phyloP scores from a whole-genome alignment of 1,140 invertebrate species.

The Diprion similis region DNA sequence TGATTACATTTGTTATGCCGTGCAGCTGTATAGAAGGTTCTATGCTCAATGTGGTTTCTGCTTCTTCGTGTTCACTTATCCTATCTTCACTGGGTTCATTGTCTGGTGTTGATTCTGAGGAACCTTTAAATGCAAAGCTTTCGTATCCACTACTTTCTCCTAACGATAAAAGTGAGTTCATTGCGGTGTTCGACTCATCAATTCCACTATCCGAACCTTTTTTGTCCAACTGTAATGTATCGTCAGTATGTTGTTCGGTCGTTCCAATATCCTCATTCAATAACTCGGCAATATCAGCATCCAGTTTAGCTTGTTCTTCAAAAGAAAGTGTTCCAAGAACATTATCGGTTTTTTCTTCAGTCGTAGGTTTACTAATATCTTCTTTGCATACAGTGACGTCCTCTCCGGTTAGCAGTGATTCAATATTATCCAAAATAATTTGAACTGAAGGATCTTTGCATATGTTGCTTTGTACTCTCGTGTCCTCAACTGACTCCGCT shows the following conservation, averaged over 20 bases:
- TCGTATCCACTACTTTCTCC: constrained; percentile 87
- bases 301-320: constrained; percentile 48
- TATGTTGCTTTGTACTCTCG: background rate
- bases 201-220: constrained; percentile 38
- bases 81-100: constrained; percentile 45
- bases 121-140: constrained; percentile 74
- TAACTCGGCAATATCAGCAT: constrained; percentile 55
- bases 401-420: constrained; percentile 38
- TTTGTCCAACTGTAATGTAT: constrained; percentile 29
- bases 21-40: constrained; percentile 15
- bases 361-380: background rate
- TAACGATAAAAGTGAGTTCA: constrained; percentile 68
- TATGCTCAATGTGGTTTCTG: constrained; percentile 45
- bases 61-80: constrained; percentile 59
- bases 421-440: constrained; percentile 46
- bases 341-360: constrained; percentile 12
- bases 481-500: constrained; percentile 11
- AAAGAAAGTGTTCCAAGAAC: constrained; percentile 27
- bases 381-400: constrained; percentile 14
- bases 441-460: constrained; percentile 34
- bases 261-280: constrained; percentile 44
- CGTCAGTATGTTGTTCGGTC: constrained; percentile 18
- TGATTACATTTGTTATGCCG: constrained; percentile 15
- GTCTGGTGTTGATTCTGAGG: constrained; percentile 51
- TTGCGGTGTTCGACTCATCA: constrained; percentile 42